A percentile compares a stretch with the other conserved stretches of the same genome.
Evolutionary conservation across 2,797 vertebrate species (phyloP).

Genomic region (Linurgus olivaceus): DNA sequence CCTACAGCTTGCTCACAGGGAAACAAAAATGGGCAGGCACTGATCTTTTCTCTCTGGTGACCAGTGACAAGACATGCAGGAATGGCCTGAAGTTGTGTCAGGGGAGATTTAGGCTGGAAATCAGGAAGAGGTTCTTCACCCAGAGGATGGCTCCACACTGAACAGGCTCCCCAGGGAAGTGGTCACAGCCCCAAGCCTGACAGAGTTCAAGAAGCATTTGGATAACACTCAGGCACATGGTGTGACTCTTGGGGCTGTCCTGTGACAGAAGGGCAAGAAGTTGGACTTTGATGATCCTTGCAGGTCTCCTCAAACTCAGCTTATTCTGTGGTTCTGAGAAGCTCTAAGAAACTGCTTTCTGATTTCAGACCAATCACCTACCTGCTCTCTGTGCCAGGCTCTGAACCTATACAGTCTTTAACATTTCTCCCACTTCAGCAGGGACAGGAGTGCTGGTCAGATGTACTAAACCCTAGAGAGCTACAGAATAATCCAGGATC

Average conservation of each 20-base stretch:
- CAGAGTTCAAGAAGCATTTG: background rate
- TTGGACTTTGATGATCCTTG: rapidly evolving
- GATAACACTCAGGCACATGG: rapidly evolving
- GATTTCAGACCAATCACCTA: background rate
- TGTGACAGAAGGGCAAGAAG: background rate
- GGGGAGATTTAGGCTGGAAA: background rate
- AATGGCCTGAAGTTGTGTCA: background rate
- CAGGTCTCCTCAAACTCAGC: background rate
- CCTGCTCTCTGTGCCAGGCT: background rate
- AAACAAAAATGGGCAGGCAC: background rate
- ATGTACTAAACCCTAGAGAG: background rate
- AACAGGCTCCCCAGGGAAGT: background rate
- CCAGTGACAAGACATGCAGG: background rate
- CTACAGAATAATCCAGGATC: background rate
- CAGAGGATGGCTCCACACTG: background rate
- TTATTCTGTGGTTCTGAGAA: background rate
- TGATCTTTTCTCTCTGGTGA: background rate
- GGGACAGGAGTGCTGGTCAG: background rate
- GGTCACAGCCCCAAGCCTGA: background rate
- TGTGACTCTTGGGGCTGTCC: background rate
- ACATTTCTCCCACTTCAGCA: background rate
- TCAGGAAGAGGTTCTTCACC: background rate
- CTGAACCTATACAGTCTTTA: background rate
- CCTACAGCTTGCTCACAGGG: rapidly evolving
- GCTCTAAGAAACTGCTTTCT: background rate